A percentile compares a stretch with the other conserved stretches of the same genome.
These are phyloP conservation scores for Etheostoma perlongum DNA, from an alignment of 2,797 vertebrate genomes.

Conservation along the genomic window DNA sequence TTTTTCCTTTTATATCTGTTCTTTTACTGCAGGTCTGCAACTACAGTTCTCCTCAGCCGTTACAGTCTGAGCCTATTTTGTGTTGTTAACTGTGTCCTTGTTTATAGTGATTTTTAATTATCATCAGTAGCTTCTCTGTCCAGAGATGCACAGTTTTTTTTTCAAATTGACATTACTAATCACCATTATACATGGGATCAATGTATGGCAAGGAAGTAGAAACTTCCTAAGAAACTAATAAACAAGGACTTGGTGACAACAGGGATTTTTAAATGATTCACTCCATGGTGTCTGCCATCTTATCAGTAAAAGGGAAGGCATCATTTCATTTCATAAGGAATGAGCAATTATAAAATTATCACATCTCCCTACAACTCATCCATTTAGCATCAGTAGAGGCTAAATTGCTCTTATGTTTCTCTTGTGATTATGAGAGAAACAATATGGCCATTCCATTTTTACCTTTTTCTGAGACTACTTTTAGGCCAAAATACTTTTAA, in stretches of 20 bases:
- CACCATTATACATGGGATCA: neutral
- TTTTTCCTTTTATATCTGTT: too few relatives aligned
- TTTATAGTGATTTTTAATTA: neutral
- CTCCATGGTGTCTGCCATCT: slow-evolving; percentile 39
- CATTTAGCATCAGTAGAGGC: slow-evolving; percentile 44
- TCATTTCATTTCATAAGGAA: slow-evolving; percentile 58
- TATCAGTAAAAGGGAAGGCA: slow-evolving; percentile 56
- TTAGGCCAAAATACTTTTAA: slow-evolving; percentile 25
- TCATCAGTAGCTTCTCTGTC: neutral
- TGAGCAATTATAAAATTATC: slow-evolving; percentile 61
- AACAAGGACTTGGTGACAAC: slow-evolving; percentile 38
- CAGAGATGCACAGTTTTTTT: neutral
- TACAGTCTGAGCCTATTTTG: neutral
- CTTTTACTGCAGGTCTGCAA: neutral
- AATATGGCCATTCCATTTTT: slow-evolving; percentile 19
- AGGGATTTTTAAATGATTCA: slow-evolving; percentile 38
- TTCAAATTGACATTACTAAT: neutral
- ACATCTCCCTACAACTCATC: slow-evolving; percentile 38
- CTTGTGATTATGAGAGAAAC: slow-evolving; percentile 24
- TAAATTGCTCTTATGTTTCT: slow-evolving; percentile 40
- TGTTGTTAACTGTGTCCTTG: neutral
- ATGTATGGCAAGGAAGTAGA: neutral
- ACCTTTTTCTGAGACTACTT: slow-evolving; percentile 37
- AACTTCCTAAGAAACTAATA: slow-evolving; percentile 17
- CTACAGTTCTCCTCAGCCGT: neutral